phyloP scores from a whole-genome alignment of 2,113 vertebrate species.

The Dasyprocta punctata region DNA sequence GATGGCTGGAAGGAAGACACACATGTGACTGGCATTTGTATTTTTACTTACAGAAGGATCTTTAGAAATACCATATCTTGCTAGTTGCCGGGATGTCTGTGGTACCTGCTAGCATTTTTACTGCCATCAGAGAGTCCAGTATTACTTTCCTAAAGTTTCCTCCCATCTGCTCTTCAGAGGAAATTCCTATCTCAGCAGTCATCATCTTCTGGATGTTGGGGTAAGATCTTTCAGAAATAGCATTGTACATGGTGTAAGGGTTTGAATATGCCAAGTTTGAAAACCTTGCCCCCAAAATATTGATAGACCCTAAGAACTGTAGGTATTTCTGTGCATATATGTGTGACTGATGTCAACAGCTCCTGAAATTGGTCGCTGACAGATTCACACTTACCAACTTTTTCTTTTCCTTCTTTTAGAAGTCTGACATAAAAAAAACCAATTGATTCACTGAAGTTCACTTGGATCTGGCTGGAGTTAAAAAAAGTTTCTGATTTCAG shows the following conservation, averaged over 20 bases:
- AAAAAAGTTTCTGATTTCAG: not conserved
- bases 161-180: not conserved
- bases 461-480: slow-evolving; percentile 1
- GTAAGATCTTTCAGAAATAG: not conserved
- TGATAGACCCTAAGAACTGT: not conserved
- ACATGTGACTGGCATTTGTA: not conserved
- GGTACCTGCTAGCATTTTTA: not conserved
- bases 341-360: not conserved
- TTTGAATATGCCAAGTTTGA: not conserved
- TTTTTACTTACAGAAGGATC: not conserved
- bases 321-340: not conserved
- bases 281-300: not conserved
- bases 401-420: not conserved
- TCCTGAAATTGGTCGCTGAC: not conserved
- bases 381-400: not conserved
- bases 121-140: not conserved
- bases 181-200: not conserved
- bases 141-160: not conserved
- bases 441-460: not conserved
- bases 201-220: not conserved
- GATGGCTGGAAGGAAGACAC: not conserved
- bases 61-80: not conserved
- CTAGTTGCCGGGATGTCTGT: not conserved
- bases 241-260: not conserved
- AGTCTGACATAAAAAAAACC: not conserved